These are phyloP conservation scores for Monomorium pharaonis DNA, from an alignment of 1,140 invertebrate genomes.

Conservation along the genomic window DNA sequence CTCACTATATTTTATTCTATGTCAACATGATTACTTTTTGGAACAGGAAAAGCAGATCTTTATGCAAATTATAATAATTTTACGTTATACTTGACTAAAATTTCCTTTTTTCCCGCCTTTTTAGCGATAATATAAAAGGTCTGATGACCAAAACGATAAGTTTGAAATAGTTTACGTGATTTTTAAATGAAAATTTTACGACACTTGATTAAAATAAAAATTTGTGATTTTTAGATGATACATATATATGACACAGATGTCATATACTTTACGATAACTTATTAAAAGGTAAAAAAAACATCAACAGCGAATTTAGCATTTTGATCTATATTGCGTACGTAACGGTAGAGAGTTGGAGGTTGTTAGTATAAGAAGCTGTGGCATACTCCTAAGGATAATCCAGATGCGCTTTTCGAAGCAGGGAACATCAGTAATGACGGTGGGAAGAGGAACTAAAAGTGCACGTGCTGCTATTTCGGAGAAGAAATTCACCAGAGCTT, in stretches of 20 bases:
- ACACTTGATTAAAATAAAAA: not conserved
- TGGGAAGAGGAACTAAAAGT: slow-evolving; percentile 59
- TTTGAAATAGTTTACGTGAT: not conserved
- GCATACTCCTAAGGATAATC: slow-evolving; percentile 48
- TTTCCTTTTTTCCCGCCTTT: not conserved
- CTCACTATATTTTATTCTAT: not conserved
- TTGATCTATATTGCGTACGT: not conserved
- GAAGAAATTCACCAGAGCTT: slow-evolving; percentile 36
- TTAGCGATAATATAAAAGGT: not conserved
- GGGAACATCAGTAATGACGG: slow-evolving; percentile 38
- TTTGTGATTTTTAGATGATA: not conserved
- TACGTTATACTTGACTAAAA: not conserved
- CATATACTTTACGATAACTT: not conserved
- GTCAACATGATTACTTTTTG: not conserved
- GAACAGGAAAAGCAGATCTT: not conserved
- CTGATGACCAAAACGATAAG: not conserved
- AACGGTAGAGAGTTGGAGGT: not conserved
- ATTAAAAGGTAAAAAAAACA: not conserved
- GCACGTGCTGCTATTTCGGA: slow-evolving; percentile 48
- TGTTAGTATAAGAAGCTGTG: slow-evolving; percentile 19
- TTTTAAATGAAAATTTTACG: not conserved
- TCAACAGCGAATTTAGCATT: slow-evolving; percentile 3
- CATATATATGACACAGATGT: too few relatives aligned
- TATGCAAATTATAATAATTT: not conserved
- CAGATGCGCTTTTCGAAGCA: not conserved